These are phyloP conservation scores for Hirundichthys speculiger DNA, from an alignment of 2,113 vertebrate genomes.

Conservation along the genomic window DNA sequence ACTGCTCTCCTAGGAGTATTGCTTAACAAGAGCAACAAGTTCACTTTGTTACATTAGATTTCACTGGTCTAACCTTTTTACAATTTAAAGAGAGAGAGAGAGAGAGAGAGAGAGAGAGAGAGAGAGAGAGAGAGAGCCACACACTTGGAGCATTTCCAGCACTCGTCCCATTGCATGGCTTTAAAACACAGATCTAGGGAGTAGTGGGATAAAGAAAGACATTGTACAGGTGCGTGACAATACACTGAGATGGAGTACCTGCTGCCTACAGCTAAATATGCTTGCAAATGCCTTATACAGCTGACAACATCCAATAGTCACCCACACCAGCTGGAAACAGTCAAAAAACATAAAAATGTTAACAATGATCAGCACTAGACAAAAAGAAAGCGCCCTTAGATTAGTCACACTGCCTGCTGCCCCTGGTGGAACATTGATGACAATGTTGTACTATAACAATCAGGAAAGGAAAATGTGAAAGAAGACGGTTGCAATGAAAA, in stretches of 20 bases:
- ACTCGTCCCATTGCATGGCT: slow-evolving; percentile 32
- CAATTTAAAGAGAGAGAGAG: too few species aligned
- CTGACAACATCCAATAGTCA: slow-evolving; percentile 48
- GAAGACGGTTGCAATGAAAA: slow-evolving; percentile 34
- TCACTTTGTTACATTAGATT: neutral
- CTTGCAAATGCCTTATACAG: slow-evolving; percentile 49
- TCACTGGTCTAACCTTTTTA: too few species aligned
- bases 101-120: too few species aligned
- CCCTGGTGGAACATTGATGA: slow-evolving; percentile 52
- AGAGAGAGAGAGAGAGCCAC: too few species aligned
- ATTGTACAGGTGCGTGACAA: slow-evolving; percentile 54
- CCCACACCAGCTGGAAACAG: slow-evolving; percentile 25
- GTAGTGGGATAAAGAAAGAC: slow-evolving; percentile 60
- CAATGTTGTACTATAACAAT: slow-evolving; percentile 58
- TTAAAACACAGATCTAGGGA: slow-evolving; percentile 51
- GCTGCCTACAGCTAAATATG: slow-evolving; percentile 55
- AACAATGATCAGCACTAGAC: slow-evolving; percentile 27
- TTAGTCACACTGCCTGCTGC: slow-evolving; percentile 31
- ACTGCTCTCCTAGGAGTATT: too few species aligned
- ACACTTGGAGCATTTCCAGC: slow-evolving; percentile 35
- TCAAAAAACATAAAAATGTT: slow-evolving; percentile 21
- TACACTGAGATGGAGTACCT: slow-evolving; percentile 54
- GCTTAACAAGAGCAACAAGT: slow-evolving; percentile 12
- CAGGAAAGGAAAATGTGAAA: slow-evolving; percentile 45
- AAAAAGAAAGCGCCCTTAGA: slow-evolving; percentile 29